Evolutionary conservation across 1,140 invertebrate species (phyloP).

Genomic region (Drosophila mojavensis): DNA sequence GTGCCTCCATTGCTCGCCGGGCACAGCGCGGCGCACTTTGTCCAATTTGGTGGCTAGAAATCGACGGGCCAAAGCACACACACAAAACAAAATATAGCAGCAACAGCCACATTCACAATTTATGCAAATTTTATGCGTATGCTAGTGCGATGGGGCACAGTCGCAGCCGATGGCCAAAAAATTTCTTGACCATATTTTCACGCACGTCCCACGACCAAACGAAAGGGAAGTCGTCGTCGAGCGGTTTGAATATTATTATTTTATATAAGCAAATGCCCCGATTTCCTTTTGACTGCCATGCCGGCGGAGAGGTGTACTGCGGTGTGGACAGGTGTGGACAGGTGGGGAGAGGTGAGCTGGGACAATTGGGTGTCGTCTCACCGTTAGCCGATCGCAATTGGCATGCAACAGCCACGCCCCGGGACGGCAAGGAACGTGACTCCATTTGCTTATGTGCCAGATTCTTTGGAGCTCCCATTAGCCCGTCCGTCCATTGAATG

Average conservation of each 20-base stretch:
- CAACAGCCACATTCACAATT: constrained; percentile 48
- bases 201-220: constrained; percentile 69
- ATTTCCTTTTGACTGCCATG: constrained; percentile 40
- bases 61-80: constrained; percentile 58
- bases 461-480: constrained; percentile 60
- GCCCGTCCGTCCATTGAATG: constrained; percentile 38
- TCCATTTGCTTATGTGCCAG: constrained; percentile 66
- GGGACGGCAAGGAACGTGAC: constrained; percentile 47
- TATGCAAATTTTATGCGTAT: constrained; percentile 78
- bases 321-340: background rate
- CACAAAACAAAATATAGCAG: constrained; percentile 39
- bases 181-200: constrained; percentile 82
- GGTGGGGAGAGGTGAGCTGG: background rate
- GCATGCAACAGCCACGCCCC: constrained; percentile 61
- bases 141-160: constrained; percentile 30
- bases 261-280: constrained; percentile 79
- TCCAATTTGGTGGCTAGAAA: constrained; percentile 77
- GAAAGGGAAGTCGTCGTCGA: constrained; percentile 77
- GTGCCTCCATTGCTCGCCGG: constrained; percentile 26
- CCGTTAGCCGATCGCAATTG: constrained; percentile 71
- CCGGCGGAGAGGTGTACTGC: background rate
- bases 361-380: constrained; percentile 5
- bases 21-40: constrained; percentile 32
- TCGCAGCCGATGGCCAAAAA: constrained; percentile 22
- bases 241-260: constrained; percentile 69